Conservation (phyloP, 2,797 vertebrate species). For the Molossus molossus region DNA sequence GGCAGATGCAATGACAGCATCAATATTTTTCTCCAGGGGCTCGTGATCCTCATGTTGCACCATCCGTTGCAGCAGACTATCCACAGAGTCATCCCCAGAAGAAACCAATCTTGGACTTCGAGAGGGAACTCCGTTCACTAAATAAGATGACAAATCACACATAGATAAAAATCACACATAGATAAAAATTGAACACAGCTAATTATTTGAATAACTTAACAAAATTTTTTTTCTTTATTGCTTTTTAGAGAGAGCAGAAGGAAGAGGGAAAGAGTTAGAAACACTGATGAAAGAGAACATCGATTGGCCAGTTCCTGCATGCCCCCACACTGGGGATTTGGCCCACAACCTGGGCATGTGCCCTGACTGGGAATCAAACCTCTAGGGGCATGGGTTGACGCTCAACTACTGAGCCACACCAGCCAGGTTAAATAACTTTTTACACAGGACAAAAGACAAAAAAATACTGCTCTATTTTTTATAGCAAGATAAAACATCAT, state of each 20-base stretch:
- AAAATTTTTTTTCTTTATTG: too few species aligned
- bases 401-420: too few species aligned
- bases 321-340: too few species aligned
- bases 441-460: constrained; percentile 24
- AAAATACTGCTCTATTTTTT: not conserved
- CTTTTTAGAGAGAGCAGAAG: too few species aligned
- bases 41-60: constrained; percentile 88
- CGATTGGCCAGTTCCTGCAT: too few species aligned
- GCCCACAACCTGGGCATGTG: too few species aligned
- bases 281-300: too few species aligned
- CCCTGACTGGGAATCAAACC: too few species aligned
- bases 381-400: too few species aligned
- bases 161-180: constrained; percentile 1
- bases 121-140: constrained; percentile 84
- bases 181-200: constrained; percentile 34
- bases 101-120: constrained; percentile 85
- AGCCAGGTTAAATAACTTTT: not conserved
- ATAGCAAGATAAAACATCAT: not conserved
- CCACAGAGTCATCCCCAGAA: constrained; percentile 87
- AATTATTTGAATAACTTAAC: constrained; percentile 10
- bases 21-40: constrained; percentile 89
- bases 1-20: constrained; percentile 83
- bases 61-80: constrained; percentile 89
- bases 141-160: constrained; percentile 69
- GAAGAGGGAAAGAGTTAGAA: too few species aligned